Evolutionary conservation across 2,113 vertebrate genomes (phyloP).

Genomic region (Climacteris rufus): DNA sequence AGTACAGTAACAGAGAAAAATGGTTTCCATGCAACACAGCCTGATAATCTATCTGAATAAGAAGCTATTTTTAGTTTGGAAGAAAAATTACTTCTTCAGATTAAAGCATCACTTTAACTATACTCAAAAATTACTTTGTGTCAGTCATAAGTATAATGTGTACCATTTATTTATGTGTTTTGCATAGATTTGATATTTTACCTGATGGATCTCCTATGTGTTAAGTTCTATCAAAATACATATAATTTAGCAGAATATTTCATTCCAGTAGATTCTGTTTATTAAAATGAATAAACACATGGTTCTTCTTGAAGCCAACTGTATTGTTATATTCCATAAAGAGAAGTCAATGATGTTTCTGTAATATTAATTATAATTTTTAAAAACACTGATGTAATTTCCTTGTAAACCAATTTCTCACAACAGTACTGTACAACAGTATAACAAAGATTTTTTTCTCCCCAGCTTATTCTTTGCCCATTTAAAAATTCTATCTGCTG

Average conservation of each 20-base stretch:
- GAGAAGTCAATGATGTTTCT: not conserved
- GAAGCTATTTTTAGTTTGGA: slow-evolving; percentile 64
- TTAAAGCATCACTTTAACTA: slow-evolving; percentile 33
- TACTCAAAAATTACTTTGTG: not conserved
- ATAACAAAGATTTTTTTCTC: not conserved
- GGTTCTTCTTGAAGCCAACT: not conserved
- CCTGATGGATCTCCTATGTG: not conserved
- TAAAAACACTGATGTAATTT: not conserved
- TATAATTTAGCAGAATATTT: not conserved
- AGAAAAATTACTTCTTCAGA: slow-evolving; percentile 49
- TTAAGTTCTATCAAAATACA: not conserved
- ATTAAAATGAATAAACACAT: not conserved
- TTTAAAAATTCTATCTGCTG: not conserved
- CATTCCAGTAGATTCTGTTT: not conserved
- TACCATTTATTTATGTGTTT: not conserved
- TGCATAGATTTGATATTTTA: not conserved
- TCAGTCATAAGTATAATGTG: not conserved
- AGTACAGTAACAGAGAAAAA: slow-evolving; percentile 52
- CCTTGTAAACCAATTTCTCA: not conserved
- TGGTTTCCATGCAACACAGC: slow-evolving; percentile 45
- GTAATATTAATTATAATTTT: not conserved
- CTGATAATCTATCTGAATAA: slow-evolving; percentile 47
- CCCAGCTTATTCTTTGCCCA: not conserved
- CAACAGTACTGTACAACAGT: not conserved
- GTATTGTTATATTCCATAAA: not conserved